Base-by-base conservation (phyloP, 2,888 invertebrate species). In the Xestobium rufovillosum region DNA sequence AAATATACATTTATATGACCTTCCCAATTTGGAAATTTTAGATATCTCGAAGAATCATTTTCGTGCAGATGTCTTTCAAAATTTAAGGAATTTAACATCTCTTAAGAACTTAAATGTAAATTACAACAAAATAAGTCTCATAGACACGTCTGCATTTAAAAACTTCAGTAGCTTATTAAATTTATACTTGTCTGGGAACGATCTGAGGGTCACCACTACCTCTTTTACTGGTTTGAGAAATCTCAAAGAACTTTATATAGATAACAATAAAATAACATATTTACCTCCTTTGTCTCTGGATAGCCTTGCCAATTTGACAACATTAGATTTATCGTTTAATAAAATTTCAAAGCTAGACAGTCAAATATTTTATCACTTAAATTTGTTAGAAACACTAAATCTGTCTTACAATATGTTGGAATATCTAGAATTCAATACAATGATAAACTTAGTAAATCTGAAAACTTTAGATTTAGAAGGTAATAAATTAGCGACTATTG, bases 261-360 rank as follows among this genome's bases (percentile, higher is more conserved):
- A 34, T 3, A 43, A 44, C 15, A 47, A 45, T 38, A 25, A 43
- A 10, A 41, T 61, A 6, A 32, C 37, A 9, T 14, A 26, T n/a
- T 34, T 63, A 27, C 51, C 55, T 4, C 38, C 36, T 11, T 15
- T 32, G 6, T 39, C 46, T 3, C 61, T 65, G 36, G 42, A 37
- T 15, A 41, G 50, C 10, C 38, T 55, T 9, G 39, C 28, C 10
- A 51, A 51, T 14, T 37, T 65, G 28, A 47, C 45, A 45, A 42
- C 37, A 19, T 42, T 63, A 19, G 59, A 61, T 48, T 42, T 63
- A 26, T 59, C 61, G 0, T 11, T 30, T 11, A 63, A 63, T 39
- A 39, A 48, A 26, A 26, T 63, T 19, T 33, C 35, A 6, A 12
- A 30, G 3, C 25, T 57, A 27, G 38, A 49, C n/a, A 41, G 44